phyloP scores from a whole-genome alignment of 2,113 vertebrate species.

The Sturnira hondurensis region DNA sequence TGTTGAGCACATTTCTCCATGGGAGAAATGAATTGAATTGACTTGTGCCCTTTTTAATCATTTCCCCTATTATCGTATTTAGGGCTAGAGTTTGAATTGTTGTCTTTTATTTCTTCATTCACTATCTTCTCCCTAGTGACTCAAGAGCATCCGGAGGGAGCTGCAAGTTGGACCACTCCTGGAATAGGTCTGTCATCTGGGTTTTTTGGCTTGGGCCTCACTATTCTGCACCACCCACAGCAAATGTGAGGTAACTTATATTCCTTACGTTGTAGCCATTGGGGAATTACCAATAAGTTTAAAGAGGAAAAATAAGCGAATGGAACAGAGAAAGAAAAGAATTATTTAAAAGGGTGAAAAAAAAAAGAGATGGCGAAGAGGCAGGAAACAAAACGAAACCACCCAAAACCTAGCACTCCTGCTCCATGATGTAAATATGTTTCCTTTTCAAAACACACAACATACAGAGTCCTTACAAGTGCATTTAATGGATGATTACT shows the following conservation, averaged over 20 bases:
- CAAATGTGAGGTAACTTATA: not conserved
- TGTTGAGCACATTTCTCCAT: not conserved
- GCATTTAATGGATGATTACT: not conserved
- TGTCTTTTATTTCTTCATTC: not conserved
- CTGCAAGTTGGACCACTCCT: not conserved
- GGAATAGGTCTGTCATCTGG: not conserved
- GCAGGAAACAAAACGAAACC: not conserved
- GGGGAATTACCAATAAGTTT: not conserved
- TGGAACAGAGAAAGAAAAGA: not conserved
- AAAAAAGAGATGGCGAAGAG: not conserved
- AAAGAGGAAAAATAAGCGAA: not conserved
- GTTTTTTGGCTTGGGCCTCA: not conserved
- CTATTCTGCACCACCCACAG: not conserved
- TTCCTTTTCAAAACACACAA: conserved; percentile 22
- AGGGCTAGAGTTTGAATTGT: not conserved
- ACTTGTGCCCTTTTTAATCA: not conserved
- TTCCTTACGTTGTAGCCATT: not conserved
- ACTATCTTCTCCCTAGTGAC: not conserved
- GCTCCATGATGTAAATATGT: not conserved
- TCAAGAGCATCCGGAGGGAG: not conserved
- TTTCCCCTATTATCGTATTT: not conserved
- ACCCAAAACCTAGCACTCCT: not conserved
- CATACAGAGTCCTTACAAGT: conserved; percentile 13
- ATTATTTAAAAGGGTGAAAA: not conserved
- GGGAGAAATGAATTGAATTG: not conserved